Evolutionary conservation across 2,888 invertebrate species (phyloP).

Genomic region (Callinectes sapidus): DNA sequence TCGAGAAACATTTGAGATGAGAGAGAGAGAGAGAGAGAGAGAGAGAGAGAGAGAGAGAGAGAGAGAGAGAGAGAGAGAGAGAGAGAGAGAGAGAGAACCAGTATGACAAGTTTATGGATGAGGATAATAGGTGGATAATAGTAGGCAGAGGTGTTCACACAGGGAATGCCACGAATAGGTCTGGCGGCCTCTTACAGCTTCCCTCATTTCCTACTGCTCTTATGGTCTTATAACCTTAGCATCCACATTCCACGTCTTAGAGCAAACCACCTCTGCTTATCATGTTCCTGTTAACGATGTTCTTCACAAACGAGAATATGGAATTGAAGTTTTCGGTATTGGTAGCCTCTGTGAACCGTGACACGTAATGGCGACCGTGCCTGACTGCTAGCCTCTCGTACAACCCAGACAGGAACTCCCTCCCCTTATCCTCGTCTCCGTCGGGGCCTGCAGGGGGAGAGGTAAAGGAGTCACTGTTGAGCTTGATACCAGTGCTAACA

Average conservation of each 20-base stretch:
- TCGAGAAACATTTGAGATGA: too few species aligned
- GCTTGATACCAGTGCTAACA: not conserved
- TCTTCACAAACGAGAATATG: conserved; percentile 54
- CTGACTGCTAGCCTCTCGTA: conserved; percentile 40
- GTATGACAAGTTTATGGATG: too few species aligned
- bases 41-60: too few species aligned
- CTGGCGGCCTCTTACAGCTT: too few species aligned
- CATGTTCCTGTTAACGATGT: conserved; percentile 45
- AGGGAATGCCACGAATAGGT: too few species aligned
- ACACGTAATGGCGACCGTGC: conserved; percentile 44
- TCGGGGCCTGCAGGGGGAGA: conserved; percentile 36
- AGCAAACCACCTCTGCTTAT: conserved; percentile 46
- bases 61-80: too few species aligned
- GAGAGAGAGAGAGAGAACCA: too few species aligned
- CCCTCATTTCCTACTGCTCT: too few species aligned
- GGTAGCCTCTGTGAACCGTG: conserved; percentile 60
- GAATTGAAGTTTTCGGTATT: conserved; percentile 61
- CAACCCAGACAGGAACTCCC: conserved; percentile 47
- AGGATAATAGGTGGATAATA: too few species aligned
- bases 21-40: too few species aligned
- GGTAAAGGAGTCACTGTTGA: not conserved
- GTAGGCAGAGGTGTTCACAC: too few species aligned
- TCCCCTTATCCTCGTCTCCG: conserved; percentile 39
- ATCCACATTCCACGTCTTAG: not conserved
- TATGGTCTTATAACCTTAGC: too few species aligned